Conservation (phyloP, 2,113 vertebrate species). For the Pogonocichla stellata region DNA sequence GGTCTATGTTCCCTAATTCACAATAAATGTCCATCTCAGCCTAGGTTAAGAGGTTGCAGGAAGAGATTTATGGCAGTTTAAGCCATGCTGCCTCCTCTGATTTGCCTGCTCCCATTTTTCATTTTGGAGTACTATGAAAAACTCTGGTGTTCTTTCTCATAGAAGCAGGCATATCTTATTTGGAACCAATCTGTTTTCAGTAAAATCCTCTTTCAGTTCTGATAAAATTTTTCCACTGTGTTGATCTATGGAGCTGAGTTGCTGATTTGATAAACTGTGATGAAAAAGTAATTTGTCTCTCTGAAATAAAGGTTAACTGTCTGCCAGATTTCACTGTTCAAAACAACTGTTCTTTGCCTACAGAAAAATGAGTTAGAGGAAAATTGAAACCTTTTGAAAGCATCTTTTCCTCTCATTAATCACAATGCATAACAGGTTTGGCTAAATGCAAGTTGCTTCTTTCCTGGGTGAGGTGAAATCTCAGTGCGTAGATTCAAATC, state of each 20-base stretch:
- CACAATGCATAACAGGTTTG: neutral
- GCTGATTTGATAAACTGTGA: constrained; percentile 58
- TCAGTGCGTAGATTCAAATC: neutral
- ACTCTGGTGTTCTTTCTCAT: neutral
- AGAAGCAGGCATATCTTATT: neutral
- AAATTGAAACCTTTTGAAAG: constrained; percentile 1
- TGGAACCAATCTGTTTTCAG: neutral
- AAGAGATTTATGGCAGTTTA: neutral
- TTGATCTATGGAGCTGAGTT: constrained; percentile 21
- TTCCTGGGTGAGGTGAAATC: neutral
- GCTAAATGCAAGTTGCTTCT: neutral
- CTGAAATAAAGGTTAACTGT: constrained; percentile 58
- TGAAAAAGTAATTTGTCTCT: constrained; percentile 54
- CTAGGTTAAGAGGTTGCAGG: neutral
- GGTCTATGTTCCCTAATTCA: neutral
- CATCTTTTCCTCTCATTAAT: neutral
- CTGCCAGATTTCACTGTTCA: constrained; percentile 33
- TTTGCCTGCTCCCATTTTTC: neutral
- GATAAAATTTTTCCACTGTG: neutral
- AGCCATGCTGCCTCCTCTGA: neutral
- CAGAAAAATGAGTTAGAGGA: constrained; percentile 13
- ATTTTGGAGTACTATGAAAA: neutral
- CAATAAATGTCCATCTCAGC: neutral
- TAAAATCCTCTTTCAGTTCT: neutral
- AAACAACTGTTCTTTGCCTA: constrained; percentile 53